These are phyloP conservation scores for Reinhardtius hippoglossoides DNA, from an alignment of 2,113 vertebrate species.

Conservation along the genomic window DNA sequence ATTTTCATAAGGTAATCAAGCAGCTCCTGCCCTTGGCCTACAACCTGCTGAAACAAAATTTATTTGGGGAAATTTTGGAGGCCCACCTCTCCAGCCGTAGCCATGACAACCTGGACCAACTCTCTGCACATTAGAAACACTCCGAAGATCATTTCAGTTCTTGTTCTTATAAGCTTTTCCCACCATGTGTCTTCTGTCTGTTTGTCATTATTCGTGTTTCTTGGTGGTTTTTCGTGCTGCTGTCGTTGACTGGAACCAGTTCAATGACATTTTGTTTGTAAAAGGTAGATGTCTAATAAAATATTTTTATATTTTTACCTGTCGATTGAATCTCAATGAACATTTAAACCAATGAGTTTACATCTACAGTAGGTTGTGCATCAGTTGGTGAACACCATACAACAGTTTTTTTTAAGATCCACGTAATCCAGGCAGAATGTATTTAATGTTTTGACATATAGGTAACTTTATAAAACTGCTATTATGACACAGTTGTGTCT, in stretches of 20 bases:
- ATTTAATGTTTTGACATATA: neutral
- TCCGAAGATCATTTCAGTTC: constrained; percentile 36
- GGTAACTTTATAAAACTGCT: too few relatives aligned
- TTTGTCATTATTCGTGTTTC: constrained; percentile 56
- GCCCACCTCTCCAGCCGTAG: constrained; percentile 87
- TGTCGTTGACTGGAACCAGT: constrained; percentile 51
- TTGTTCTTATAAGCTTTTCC: constrained; percentile 51
- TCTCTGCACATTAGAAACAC: constrained; percentile 73
- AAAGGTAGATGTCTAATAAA: constrained; percentile 82
- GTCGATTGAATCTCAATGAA: neutral
- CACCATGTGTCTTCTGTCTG: constrained; percentile 36
- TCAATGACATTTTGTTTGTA: constrained; percentile 57
- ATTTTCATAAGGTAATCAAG: constrained; percentile 94
- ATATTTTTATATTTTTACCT: constrained; percentile 63
- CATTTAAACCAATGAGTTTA: neutral
- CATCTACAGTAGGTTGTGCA: neutral
- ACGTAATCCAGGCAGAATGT: neutral
- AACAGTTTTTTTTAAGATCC: neutral
- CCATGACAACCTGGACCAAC: constrained; percentile 86
- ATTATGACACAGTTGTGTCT: neutral
- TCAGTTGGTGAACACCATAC: too few relatives aligned
- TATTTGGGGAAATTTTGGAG: constrained; percentile 92
- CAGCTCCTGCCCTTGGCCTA: constrained; percentile 95
- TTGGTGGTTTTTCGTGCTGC: constrained; percentile 60
- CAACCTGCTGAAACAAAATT: constrained; percentile 88